Percentiles rank a stretch among this genome's conserved stretches.
Conservation (phyloP, 2,888 invertebrate species). For the Amblyjoppa fuscipennis region DNA sequence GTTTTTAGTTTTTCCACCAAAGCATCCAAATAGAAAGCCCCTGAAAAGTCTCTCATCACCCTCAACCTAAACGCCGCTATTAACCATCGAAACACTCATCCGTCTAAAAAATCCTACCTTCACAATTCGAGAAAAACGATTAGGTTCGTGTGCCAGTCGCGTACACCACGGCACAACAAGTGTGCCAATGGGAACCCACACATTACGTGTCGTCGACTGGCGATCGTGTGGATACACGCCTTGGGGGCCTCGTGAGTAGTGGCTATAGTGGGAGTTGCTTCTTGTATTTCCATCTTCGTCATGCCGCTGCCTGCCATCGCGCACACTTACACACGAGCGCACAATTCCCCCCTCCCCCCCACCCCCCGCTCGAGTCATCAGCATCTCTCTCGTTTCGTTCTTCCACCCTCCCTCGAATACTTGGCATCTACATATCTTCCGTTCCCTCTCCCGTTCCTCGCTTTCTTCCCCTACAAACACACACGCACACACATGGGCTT, state of each 20-base stretch:
- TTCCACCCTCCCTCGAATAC: conserved; percentile 55
- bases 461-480: conserved; percentile 33
- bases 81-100: background rate
- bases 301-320: conserved; percentile 55
- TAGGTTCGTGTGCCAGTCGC: conserved; percentile 5
- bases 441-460: conserved; percentile 31
- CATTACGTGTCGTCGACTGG: conserved; percentile 53
- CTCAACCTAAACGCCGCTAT: no score
- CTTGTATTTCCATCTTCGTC: conserved; percentile 70
- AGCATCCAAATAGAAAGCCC: no score
- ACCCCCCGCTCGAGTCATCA: conserved; percentile 58
- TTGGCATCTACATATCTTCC: conserved; percentile 57
- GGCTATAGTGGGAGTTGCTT: conserved; percentile 67
- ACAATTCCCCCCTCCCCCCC: conserved; percentile 47
- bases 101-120: background rate
- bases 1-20: background rate
- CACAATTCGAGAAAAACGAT: background rate
- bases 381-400: conserved; percentile 60
- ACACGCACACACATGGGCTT: conserved; percentile 34
- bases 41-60: no score
- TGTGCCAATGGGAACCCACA: conserved; percentile 54
- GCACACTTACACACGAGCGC: conserved; percentile 32
- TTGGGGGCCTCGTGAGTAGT: conserved; percentile 52
- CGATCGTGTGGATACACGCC: conserved; percentile 50
- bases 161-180: conserved; percentile 28